Conservation (phyloP, 2,113 vertebrate species). For the Tetrax tetrax region DNA sequence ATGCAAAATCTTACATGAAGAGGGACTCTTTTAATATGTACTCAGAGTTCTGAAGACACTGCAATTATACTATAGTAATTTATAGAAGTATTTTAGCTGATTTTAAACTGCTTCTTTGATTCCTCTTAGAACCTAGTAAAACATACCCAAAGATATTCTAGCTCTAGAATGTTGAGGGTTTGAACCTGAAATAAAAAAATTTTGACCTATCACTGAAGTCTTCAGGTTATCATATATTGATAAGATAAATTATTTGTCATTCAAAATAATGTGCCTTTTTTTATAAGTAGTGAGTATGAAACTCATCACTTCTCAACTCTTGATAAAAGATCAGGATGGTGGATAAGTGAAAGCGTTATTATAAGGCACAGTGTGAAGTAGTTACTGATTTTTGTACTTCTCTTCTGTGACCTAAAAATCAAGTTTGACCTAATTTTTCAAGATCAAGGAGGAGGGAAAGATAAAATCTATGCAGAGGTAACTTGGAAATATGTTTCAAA, state of each 20-base stretch:
- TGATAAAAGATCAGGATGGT: not conserved
- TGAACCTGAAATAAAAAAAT: not conserved
- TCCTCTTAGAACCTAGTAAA: not conserved
- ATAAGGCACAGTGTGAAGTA: not conserved
- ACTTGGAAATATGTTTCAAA: not conserved
- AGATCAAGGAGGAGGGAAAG: not conserved
- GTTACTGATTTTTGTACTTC: constrained; percentile 6
- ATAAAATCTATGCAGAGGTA: not conserved
- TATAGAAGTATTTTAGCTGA: not conserved
- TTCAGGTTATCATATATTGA: not conserved
- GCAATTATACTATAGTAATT: not conserved
- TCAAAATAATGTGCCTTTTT: not conserved
- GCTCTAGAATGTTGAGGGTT: not conserved
- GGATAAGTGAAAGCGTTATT: not conserved
- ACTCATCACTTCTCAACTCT: not conserved
- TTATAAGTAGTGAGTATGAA: not conserved
- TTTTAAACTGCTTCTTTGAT: not conserved
- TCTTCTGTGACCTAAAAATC: constrained; percentile 9
- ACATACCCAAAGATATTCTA: not conserved
- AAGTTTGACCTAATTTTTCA: constrained; percentile 31
- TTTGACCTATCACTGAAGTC: not conserved
- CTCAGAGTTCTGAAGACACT: not conserved
- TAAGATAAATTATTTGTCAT: not conserved
- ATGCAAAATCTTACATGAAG: not conserved
- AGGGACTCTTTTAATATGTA: not conserved